Evolutionary conservation across 2,113 vertebrate genomes (phyloP), one percentile per base, ranked within the genome.

Genomic region (Hydrolagus affinis): DNA sequence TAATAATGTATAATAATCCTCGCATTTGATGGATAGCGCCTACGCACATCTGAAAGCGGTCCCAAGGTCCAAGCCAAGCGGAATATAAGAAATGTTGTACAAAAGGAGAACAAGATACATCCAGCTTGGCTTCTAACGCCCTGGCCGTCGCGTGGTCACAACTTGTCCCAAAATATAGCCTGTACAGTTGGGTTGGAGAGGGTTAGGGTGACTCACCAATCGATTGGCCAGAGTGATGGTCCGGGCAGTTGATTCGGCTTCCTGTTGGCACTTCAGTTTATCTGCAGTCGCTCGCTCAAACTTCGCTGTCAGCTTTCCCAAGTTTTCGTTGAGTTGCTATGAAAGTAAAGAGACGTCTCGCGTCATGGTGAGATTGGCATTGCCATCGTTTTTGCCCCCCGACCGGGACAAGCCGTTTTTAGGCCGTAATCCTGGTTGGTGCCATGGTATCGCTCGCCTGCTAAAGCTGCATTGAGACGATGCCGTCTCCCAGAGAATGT

Each of bases 211-310:
- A 89, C 96, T 97, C 90, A 99, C 97, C 94, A 98, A 93, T 77
- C 96, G 95, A 90, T 99, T 98, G 87, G 98, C 98, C 7, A 98
- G 94, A 68, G 92, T 86, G 86, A 98, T 98, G 91, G 95, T 98
- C 86, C 88, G 89, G 0, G 94, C 92, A 0, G 98, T 98, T 14
- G 90, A 90, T 78, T 96, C 95, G 0, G 98, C 97, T 87, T 98
- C 95, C 90, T 97, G 94, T 89, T 97, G 96, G 89, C 97, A 99
- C 91, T 91, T 93, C 85, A 98, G 92, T 86, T 99, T 99, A 86
- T 97, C 97, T 21, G 94, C 89, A 0, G 96, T 98, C 73, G 98
- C 98, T 90, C 92, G 95, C 91, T 98, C 95, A 92, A 98, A 99
- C 88, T 93, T 95, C 80, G 95, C 92, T 0, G 95, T 98, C 68